phyloP scores from a whole-genome alignment of 2,113 vertebrate genomes.

The Atrichornis clamosus region DNA sequence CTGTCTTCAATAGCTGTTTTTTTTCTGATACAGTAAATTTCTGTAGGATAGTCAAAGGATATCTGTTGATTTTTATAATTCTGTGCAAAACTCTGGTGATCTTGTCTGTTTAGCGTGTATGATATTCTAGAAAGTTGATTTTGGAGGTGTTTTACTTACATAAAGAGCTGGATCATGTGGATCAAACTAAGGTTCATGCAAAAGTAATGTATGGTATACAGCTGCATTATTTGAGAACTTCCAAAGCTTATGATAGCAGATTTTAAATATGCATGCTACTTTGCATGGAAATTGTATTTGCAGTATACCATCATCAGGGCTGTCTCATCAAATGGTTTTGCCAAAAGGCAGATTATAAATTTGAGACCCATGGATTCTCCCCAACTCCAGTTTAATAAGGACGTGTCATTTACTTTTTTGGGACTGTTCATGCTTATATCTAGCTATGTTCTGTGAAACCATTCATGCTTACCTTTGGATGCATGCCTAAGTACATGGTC shows the following conservation, averaged over 20 bases:
- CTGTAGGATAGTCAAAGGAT: neutral
- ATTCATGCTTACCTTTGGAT: neutral
- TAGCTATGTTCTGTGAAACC: neutral
- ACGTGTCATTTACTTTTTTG: neutral
- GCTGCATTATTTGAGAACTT: neutral
- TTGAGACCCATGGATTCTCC: neutral
- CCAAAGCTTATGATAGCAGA: neutral
- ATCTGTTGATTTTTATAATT: neutral
- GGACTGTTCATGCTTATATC: neutral
- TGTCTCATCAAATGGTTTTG: neutral
- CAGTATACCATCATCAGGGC: neutral
- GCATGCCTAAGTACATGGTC: neutral
- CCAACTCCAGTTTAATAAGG: neutral
- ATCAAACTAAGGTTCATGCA: neutral
- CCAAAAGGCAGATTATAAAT: neutral
- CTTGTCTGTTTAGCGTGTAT: fast-evolving
- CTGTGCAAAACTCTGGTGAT: neutral
- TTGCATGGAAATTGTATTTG: conserved; percentile 9
- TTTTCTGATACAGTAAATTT: neutral
- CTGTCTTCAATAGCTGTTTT: neutral
- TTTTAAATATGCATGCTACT: neutral
- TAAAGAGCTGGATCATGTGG: neutral
- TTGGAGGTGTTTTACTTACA: neutral
- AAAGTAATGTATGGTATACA: neutral
- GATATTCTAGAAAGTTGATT: neutral